Evolutionary conservation across 2,113 vertebrate genomes (phyloP).

Genomic region (Leucopsar rothschildi): DNA sequence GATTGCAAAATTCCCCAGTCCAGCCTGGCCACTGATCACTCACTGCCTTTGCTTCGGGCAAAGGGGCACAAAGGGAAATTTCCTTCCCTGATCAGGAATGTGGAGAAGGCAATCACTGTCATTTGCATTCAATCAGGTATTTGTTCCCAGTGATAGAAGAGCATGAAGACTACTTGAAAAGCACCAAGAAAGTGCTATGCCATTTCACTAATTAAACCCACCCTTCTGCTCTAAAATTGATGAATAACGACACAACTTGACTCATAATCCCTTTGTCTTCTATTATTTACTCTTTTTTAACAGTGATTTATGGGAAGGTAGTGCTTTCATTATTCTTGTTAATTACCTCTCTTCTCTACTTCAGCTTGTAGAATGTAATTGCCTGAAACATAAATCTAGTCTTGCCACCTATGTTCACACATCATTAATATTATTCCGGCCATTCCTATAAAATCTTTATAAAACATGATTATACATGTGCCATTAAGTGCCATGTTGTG

Average conservation of each 20-base stretch:
- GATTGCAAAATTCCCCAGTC: neutral
- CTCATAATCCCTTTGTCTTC: conserved; percentile 58
- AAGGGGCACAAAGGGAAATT: neutral
- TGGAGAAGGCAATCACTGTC: neutral
- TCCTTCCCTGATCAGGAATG: neutral
- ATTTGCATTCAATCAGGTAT: conserved; percentile 8
- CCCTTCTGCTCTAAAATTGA: conserved; percentile 31
- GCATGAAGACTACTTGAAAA: neutral
- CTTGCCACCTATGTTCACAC: conserved; percentile 33
- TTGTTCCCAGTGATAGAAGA: neutral
- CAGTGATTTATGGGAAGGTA: conserved; percentile 56
- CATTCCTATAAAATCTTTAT: conserved; percentile 57
- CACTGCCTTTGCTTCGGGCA: neutral
- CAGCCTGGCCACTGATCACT: neutral
- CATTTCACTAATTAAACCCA: conserved; percentile 35
- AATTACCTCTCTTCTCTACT: conserved; percentile 52
- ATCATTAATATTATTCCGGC: conserved; percentile 25
- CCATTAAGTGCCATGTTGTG: neutral
- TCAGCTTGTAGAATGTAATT: conserved; percentile 61
- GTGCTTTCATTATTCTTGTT: conserved; percentile 62
- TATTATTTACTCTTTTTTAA: conserved; percentile 65
- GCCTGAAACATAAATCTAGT: conserved; percentile 55
- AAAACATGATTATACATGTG: neutral
- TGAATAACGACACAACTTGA: conserved; percentile 25
- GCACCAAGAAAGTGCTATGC: neutral